These are phyloP conservation scores for Hippocampus zosterae DNA, from an alignment of 2,113 vertebrate species.

Conservation along the genomic window DNA sequence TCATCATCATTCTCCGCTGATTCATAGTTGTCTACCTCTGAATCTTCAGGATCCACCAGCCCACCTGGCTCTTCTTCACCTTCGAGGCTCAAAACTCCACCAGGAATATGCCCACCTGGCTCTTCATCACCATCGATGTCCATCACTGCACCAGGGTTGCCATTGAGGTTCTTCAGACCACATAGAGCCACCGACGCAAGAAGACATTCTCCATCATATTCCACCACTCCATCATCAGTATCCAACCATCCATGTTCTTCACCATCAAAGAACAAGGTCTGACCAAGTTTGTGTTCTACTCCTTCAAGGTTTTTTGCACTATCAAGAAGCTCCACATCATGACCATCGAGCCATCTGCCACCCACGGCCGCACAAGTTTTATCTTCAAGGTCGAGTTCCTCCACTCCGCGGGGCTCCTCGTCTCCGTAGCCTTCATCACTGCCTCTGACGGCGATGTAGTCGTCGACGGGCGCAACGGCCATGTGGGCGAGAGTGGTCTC, in stretches of 20 bases:
- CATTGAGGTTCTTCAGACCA: background rate
- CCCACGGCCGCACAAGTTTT: background rate
- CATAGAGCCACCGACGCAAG: background rate
- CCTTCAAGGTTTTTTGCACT: background rate
- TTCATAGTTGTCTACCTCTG: background rate
- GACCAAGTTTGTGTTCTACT: background rate
- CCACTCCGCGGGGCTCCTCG: background rate
- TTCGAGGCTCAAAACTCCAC: background rate
- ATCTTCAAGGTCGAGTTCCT: background rate
- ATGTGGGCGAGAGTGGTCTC: background rate
- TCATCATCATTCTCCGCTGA: background rate
- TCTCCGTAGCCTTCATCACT: background rate
- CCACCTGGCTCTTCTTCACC: background rate
- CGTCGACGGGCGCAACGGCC: background rate
- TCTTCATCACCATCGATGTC: background rate
- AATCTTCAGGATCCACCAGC: background rate
- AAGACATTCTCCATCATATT: background rate
- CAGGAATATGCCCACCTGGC: background rate
- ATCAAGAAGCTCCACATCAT: background rate
- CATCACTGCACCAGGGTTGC: background rate
- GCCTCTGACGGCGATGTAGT: background rate
- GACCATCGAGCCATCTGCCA: background rate
- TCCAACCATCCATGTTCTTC: background rate
- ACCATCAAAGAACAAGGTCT: background rate
- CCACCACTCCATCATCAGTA: background rate